phyloP scores from a whole-genome alignment of 2,113 vertebrate genomes.

The Pollachius pollachius region DNA sequence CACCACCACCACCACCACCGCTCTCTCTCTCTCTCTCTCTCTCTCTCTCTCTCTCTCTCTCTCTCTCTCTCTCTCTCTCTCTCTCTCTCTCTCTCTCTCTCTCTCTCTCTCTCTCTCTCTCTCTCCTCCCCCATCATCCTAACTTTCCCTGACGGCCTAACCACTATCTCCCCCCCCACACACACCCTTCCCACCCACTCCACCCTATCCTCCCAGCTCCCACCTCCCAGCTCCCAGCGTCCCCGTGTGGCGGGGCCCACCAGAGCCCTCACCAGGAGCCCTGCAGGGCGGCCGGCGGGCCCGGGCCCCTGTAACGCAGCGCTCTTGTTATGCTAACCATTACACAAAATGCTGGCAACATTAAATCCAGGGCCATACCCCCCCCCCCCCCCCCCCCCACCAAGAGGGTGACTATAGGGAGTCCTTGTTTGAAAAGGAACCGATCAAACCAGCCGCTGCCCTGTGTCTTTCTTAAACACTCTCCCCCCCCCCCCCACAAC shows the following conservation, averaged over 20 bases:
- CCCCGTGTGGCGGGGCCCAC: not conserved
- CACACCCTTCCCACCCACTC: slow-evolving; percentile 23
- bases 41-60: too few relatives aligned
- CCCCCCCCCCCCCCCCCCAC: slow-evolving; percentile 55
- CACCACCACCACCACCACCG: slow-evolving; percentile 38
- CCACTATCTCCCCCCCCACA: slow-evolving; percentile 14
- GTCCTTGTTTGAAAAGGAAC: not conserved
- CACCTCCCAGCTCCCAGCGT: not conserved
- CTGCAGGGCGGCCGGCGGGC: slow-evolving; percentile 30
- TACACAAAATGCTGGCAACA: slow-evolving; percentile 70
- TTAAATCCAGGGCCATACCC: slow-evolving; percentile 71
- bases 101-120: too few relatives aligned
- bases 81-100: slow-evolving; percentile 1
- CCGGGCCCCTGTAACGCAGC: slow-evolving; percentile 49
- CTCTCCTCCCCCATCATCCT: slow-evolving; percentile 11
- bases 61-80: slow-evolving; percentile 6
- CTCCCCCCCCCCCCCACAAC: slow-evolving; percentile 23
- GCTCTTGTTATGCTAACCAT: slow-evolving; percentile 75
- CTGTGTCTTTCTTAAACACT: slow-evolving; percentile 28
- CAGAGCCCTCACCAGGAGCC: slow-evolving; percentile 13
- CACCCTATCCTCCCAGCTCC: slow-evolving; percentile 5
- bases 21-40: not conserved
- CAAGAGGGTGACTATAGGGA: slow-evolving; percentile 25
- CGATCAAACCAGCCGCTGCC: slow-evolving; percentile 18
- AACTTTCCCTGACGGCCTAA: slow-evolving; percentile 61